A percentile compares a stretch with the other conserved stretches of the same genome.
These are phyloP conservation scores for Biston betularia DNA, from an alignment of 2,888 invertebrate species.

Conservation along the genomic window DNA sequence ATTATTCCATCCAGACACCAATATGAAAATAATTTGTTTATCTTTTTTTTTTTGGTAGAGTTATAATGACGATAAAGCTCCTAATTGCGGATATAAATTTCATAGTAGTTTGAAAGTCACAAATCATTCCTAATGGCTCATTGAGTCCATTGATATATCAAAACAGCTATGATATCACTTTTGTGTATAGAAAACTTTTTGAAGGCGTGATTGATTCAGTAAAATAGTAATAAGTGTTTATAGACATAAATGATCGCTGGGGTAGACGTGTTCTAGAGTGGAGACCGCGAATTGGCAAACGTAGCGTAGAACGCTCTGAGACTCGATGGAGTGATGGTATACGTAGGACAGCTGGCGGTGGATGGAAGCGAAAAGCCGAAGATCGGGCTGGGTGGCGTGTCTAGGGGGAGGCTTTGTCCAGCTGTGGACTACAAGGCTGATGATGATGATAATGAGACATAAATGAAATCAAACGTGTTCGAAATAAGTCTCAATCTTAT, in stretches of 20 bases:
- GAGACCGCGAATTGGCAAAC: too few relatives aligned
- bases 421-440: too few relatives aligned
- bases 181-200: slow-evolving; percentile 28
- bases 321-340: too few relatives aligned
- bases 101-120: slow-evolving; percentile 31
- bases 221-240: slow-evolving; percentile 8
- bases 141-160: slow-evolving; percentile 33
- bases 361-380: too few relatives aligned
- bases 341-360: too few relatives aligned
- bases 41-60: slow-evolving; percentile 23
- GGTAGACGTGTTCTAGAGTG: too few relatives aligned
- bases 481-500: slow-evolving; percentile 8
- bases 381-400: too few relatives aligned
- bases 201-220: slow-evolving; percentile 19
- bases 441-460: too few relatives aligned
- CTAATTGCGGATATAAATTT: slow-evolving; percentile 35
- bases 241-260: background rate
- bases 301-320: too few relatives aligned
- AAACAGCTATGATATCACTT: slow-evolving; percentile 39
- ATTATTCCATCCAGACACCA: slow-evolving; percentile 15
- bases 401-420: too few relatives aligned
- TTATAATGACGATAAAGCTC: slow-evolving; percentile 36
- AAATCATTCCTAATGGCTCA: slow-evolving; percentile 36
- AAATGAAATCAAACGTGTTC: slow-evolving; percentile 1
- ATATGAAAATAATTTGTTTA: slow-evolving; percentile 41